These are phyloP conservation scores for Temnothorax unifasciatus DNA, from an alignment of 2,888 invertebrate genomes.

Conservation along the genomic window DNA sequence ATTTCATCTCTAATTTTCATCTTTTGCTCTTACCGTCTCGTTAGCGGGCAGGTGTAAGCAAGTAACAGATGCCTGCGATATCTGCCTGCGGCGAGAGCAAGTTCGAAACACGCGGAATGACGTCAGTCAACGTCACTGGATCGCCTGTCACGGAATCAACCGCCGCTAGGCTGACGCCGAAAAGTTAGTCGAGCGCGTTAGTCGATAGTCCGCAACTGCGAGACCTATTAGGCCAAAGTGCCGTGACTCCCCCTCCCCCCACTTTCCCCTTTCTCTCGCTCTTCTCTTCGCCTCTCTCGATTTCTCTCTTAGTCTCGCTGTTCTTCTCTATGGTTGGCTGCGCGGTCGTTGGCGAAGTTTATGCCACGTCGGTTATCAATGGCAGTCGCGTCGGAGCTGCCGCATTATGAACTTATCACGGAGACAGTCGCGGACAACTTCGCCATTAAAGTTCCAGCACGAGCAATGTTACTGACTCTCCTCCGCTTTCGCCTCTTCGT, in stretches of 20 bases:
- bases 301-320: constrained; percentile 32
- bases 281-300: constrained; percentile 8
- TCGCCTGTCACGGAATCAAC: constrained; percentile 42
- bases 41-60: constrained; percentile 2
- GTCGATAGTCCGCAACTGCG: constrained; percentile 68
- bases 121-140: constrained; percentile 49
- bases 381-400: constrained; percentile 58
- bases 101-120: constrained; percentile 40
- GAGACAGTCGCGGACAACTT: constrained; percentile 68
- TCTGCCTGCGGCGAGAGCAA: constrained; percentile 32
- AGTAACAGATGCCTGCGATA: constrained; percentile 49
- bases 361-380: constrained; percentile 66
- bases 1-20: constrained; percentile 14
- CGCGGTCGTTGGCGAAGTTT: constrained; percentile 69
- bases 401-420: constrained; percentile 72
- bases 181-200: constrained; percentile 62
- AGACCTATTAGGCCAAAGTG: constrained; percentile 69
- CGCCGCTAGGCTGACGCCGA: constrained; percentile 50
- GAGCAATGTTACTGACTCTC: constrained; percentile 52
- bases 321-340: constrained; percentile 53
- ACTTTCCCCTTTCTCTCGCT: neutral
- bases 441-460: constrained; percentile 67
- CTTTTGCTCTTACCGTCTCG: neutral
- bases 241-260: constrained; percentile 53
- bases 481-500: constrained; percentile 45